Conservation (phyloP, 2,888 invertebrate species). For the Calliphora vomitoria region DNA sequence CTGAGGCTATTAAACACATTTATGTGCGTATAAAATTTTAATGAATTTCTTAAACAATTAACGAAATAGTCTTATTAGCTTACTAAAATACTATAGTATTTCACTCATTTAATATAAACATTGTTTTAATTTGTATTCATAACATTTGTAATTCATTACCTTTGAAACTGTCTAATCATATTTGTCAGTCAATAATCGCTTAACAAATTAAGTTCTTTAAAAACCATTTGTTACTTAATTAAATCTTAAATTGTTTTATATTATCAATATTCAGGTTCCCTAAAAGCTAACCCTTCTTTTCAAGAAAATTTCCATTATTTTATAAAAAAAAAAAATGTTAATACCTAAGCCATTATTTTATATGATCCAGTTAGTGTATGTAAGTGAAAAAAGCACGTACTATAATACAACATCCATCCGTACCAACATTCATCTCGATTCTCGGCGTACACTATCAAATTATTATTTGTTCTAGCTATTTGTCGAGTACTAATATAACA, state of each 20-base stretch:
- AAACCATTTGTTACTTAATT: background rate
- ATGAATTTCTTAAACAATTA: too few relatives aligned
- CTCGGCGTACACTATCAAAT: constrained; percentile 29
- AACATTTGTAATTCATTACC: too few relatives aligned
- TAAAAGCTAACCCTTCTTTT: background rate
- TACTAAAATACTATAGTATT: too few relatives aligned
- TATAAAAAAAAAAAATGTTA: constrained; percentile 3
- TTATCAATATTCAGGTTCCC: background rate
- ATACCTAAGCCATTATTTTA: constrained; percentile 27
- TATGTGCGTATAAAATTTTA: too few relatives aligned
- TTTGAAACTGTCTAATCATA: too few relatives aligned
- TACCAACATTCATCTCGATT: constrained; percentile 16
- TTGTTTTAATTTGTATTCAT: too few relatives aligned
- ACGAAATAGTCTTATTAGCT: too few relatives aligned
- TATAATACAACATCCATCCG: background rate
- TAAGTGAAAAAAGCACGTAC: constrained; percentile 30
- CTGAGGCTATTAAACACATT: too few relatives aligned
- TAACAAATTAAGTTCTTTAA: background rate
- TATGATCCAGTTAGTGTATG: background rate
- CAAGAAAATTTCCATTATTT: constrained; percentile 2
- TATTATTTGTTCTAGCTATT: constrained; percentile 46
- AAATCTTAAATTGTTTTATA: background rate
- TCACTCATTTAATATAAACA: too few relatives aligned
- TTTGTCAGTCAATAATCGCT: background rate
- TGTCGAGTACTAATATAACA: constrained; percentile 20